Conservation (phyloP, 2,113 vertebrate species). For the Anseranas semipalmata region DNA sequence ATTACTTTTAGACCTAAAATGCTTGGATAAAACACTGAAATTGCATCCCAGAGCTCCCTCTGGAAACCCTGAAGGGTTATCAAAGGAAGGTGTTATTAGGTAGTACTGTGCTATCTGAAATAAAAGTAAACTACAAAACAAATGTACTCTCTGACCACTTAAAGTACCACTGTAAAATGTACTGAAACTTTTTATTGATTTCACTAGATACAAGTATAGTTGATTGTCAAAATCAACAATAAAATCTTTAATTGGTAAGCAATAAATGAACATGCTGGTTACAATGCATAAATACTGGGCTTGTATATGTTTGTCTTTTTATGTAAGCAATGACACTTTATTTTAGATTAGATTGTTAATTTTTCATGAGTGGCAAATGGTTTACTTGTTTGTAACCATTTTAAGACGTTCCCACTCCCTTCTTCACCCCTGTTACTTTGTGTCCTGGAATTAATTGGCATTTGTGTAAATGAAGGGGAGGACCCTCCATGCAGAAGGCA, state of each 20-base stretch:
- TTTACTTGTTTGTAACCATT: not conserved
- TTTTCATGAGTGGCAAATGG: not conserved
- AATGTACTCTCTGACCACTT: not conserved
- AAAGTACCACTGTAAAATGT: not conserved
- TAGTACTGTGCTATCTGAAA: not conserved
- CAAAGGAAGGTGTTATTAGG: not conserved
- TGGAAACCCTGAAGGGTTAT: not conserved
- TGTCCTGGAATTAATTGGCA: not conserved
- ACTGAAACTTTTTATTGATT: not conserved
- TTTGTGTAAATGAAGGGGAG: not conserved
- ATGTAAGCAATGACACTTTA: not conserved
- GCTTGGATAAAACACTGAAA: not conserved
- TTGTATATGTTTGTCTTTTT: not conserved
- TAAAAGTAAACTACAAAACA: not conserved
- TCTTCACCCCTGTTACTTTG: not conserved
- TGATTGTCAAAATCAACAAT: not conserved
- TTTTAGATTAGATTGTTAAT: not conserved
- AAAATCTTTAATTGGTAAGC: not conserved
- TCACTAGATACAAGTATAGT: not conserved
- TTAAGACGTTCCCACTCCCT: not conserved
- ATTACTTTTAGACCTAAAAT: not conserved
- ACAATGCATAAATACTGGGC: not conserved
- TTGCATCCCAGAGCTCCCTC: not conserved
- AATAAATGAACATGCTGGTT: not conserved
- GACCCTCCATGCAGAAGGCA: not conserved